phyloP scores from a whole-genome alignment of 1,140 invertebrate species.

The Neotoxoptera formosana region DNA sequence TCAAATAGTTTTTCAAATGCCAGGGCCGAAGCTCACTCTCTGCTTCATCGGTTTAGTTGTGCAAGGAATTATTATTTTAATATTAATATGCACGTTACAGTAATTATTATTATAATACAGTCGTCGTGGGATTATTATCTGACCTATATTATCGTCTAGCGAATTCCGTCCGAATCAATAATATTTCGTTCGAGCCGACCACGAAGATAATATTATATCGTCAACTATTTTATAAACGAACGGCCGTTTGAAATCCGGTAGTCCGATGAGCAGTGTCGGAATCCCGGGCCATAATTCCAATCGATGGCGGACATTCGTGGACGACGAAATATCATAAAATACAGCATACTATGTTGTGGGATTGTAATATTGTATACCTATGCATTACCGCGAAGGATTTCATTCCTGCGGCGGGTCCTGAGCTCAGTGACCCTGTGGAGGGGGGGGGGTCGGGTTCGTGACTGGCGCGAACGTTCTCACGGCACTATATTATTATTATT shows the following conservation, averaged over 20 bases:
- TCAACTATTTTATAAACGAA: not conserved
- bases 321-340: not conserved
- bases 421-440: not conserved
- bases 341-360: not conserved
- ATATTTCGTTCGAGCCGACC: not conserved
- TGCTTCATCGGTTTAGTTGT: not conserved
- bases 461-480: constrained; percentile 42
- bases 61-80: not conserved
- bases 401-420: not conserved
- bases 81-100: not conserved
- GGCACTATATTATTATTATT: not conserved
- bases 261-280: not conserved
- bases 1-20: not conserved
- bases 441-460: constrained; percentile 27
- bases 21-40: not conserved
- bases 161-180: not conserved
- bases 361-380: not conserved
- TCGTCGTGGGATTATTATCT: not conserved
- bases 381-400: not conserved
- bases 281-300: not conserved
- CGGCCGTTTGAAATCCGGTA: not conserved
- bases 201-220: not conserved
- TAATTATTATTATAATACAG: not conserved
- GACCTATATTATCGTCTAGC: too few relatives aligned
- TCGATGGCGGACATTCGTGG: not conserved